Percentiles rank a stretch among this genome's conserved stretches.
Evolutionary conservation across 1,140 invertebrate species (phyloP).

Genomic region (Cotesia glomerata): DNA sequence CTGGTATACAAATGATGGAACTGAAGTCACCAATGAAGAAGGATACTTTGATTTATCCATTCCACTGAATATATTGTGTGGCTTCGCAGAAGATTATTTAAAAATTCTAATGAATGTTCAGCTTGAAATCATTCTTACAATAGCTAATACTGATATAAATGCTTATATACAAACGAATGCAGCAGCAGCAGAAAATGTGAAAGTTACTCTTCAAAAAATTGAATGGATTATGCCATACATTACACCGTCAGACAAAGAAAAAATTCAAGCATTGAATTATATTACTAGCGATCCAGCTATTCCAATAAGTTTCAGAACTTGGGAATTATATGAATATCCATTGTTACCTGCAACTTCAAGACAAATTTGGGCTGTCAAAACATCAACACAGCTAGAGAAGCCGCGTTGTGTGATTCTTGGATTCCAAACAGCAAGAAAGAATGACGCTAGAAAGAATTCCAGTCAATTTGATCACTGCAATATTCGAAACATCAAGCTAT

Average conservation of each 20-base stretch:
- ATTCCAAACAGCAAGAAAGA: constrained; percentile 36
- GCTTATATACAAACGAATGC: constrained; percentile 12
- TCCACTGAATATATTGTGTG: constrained; percentile 52
- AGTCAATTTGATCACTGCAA: constrained; percentile 41
- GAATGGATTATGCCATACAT: constrained; percentile 40
- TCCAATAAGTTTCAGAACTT: constrained; percentile 45
- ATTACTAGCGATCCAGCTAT: constrained; percentile 39
- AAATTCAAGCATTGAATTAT: constrained; percentile 36
- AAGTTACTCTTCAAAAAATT: constrained; percentile 32
- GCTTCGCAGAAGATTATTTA: constrained; percentile 61
- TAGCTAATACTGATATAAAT: constrained; percentile 45
- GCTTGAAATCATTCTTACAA: constrained; percentile 58
- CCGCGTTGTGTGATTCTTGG: constrained; percentile 40
- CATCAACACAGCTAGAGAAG: constrained; percentile 40
- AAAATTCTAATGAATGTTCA: constrained; percentile 58
- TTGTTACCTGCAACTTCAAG: constrained; percentile 41
- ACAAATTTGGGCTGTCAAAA: constrained; percentile 42
- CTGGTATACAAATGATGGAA: constrained; percentile 37
- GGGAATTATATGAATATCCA: constrained; percentile 55
- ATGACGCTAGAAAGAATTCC: constrained; percentile 13
- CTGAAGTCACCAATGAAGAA: constrained; percentile 20
- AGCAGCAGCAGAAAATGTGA: constrained; percentile 16
- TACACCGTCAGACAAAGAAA: constrained; percentile 32
- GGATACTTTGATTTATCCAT: constrained; percentile 53
- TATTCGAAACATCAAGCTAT: constrained; percentile 42